Conservation (phyloP, 2,797 vertebrate species). For the Ptychadena robeensis region DNA sequence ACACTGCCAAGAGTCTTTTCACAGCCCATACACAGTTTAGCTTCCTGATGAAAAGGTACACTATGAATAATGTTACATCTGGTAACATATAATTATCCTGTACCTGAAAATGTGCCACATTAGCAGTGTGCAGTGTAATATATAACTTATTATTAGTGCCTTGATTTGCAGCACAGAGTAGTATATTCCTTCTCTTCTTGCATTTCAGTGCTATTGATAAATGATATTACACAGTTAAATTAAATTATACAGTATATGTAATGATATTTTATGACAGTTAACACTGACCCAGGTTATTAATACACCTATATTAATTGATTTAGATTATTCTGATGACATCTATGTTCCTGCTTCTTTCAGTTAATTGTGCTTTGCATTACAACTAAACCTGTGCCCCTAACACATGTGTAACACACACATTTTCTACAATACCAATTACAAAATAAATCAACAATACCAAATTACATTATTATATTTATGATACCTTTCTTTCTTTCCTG, state of each 20-base stretch:
- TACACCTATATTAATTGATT: not conserved
- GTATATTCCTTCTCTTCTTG: not conserved
- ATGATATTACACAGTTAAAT: not conserved
- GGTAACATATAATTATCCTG: slow-evolving; percentile 9
- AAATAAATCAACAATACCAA: too few relatives aligned
- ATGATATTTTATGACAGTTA: not conserved
- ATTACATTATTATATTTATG: not conserved
- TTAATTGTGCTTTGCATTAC: not conserved
- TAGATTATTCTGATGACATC: not conserved
- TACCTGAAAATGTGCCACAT: not conserved
- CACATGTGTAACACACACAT: too few relatives aligned
- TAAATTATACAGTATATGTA: not conserved
- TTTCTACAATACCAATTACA: too few relatives aligned
- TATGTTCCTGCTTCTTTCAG: not conserved
- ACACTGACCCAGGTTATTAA: not conserved
- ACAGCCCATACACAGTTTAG: not conserved
- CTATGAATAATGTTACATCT: not conserved
- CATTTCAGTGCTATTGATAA: not conserved
- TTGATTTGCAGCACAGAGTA: not conserved
- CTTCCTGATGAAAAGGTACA: not conserved
- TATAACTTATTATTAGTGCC: slow-evolving; percentile 18
- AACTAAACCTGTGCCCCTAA: not conserved
- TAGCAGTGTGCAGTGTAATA: slow-evolving; percentile 18
- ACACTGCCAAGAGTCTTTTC: not conserved
- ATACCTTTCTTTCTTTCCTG: too few relatives aligned